Percentiles rank a stretch among this genome's conserved stretches.
phyloP scores from a whole-genome alignment of 1,140 invertebrate genomes.

The Vanessa atalanta region DNA sequence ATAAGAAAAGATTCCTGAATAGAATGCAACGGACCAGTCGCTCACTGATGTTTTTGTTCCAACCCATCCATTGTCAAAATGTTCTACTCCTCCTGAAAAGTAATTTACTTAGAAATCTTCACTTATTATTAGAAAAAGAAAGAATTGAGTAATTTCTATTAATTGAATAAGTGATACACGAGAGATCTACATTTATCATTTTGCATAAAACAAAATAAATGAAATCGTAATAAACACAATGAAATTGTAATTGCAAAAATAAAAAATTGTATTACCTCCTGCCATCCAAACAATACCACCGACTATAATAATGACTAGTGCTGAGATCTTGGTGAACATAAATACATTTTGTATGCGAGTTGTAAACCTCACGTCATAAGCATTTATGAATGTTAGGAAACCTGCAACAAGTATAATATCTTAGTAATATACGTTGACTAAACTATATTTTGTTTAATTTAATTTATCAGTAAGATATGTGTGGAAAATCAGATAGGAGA shows the following conservation, averaged over 20 bases:
- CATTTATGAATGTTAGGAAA: conserved; percentile 92
- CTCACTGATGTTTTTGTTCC: conserved; percentile 90
- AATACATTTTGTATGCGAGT: conserved; percentile 94
- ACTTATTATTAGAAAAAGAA: neutral
- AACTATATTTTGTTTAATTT: too few species aligned
- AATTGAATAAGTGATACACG: too few species aligned
- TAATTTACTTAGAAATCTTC: neutral
- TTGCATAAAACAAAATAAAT: too few species aligned
- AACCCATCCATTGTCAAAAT: conserved; percentile 91
- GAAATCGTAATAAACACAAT: neutral
- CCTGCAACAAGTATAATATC: conserved; percentile 34
- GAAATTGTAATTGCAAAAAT: neutral
- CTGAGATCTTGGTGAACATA: conserved; percentile 93
- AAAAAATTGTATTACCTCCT: conserved; percentile 78
- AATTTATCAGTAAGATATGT: neutral
- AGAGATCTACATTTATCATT: too few species aligned
- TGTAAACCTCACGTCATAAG: conserved; percentile 92
- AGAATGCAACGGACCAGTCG: conserved; percentile 94
- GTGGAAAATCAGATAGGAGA: too few species aligned
- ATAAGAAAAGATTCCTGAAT: conserved; percentile 97
- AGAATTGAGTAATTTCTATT: too few species aligned
- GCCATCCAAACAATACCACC: conserved; percentile 89
- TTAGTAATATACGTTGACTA: conserved; percentile 6
- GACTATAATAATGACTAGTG: conserved; percentile 90
- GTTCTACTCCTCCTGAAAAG: conserved; percentile 81